These are phyloP conservation scores for Ectropis crepuscularia DNA, from an alignment of 2,888 invertebrate genomes.

Conservation along the genomic window DNA sequence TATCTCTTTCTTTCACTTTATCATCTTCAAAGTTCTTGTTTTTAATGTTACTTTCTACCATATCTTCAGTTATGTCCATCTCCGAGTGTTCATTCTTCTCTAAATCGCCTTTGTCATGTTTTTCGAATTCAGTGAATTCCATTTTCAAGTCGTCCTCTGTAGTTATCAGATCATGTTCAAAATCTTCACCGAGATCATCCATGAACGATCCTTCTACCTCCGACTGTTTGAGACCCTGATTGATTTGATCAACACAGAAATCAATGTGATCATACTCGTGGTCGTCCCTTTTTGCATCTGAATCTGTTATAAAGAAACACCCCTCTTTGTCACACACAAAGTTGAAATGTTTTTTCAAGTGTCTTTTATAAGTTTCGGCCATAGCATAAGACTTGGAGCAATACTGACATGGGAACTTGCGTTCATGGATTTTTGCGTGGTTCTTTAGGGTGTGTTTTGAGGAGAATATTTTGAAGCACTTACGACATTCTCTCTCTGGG, in stretches of 20 bases:
- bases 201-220: slow-evolving; percentile 17
- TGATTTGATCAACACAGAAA: background rate
- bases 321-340: slow-evolving; percentile 56
- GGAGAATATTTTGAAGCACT: slow-evolving; percentile 77
- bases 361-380: slow-evolving; percentile 53
- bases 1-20: background rate
- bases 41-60: too few species aligned
- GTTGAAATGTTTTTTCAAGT: slow-evolving; percentile 58
- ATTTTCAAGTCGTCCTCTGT: slow-evolving; percentile 9
- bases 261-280: background rate
- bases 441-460: slow-evolving; percentile 73
- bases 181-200: slow-evolving; percentile 46
- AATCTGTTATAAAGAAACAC: slow-evolving; percentile 55
- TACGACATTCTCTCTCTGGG: slow-evolving; percentile 74
- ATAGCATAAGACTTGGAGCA: slow-evolving; percentile 63
- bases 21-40: too few species aligned
- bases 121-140: slow-evolving; percentile 1
- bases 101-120: background rate
- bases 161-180: slow-evolving; percentile 34
- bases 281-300: slow-evolving; percentile 42
- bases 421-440: slow-evolving; percentile 70
- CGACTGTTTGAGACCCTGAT: background rate
- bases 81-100: background rate
- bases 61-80: background rate
- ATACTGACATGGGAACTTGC: slow-evolving; percentile 60